Evolutionary conservation across 2,888 invertebrate species (phyloP), one percentile per base, ranked within the genome.

Genomic region (Lucinisca nassula): DNA sequence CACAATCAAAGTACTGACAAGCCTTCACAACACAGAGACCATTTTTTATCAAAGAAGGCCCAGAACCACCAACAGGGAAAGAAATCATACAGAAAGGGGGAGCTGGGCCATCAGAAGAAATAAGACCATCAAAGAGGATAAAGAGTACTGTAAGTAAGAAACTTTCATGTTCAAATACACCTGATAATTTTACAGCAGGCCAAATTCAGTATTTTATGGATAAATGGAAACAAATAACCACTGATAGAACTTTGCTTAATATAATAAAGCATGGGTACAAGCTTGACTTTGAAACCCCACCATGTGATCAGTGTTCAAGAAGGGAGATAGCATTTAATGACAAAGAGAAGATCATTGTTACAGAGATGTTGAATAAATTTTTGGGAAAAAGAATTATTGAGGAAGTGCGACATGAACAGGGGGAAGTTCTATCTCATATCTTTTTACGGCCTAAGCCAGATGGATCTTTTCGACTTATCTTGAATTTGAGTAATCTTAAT

Each of bases 401-500:
- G 17, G 8, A 61, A 30, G 10, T 30, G 6, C 8, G 10, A 17
- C 14, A 61, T 4, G 30, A 24, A 17, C 14, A 27, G 27, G 61
- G 6, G 24, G 21, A 61, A 61, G 6, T 27, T 30, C 14, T 61
- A 2, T 61, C 87, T 35, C 61, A 55, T 49, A 81, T 85, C 79
- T 89, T 88, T 70, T 17, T 85, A 10, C 51, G 51, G 35, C 72
- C 84, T 14, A 89, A 89, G 72, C 27, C 17, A 10, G 84, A 87
- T 82, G 86, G 89, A 10, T 70, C 80, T 30, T 32, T 79, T 37
- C 17, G 86, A 51, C 24, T 89, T 40, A 89, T 87, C 72, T 58
- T 89, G 37, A 87, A 91, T 84, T 72, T 88, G 27, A 82, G 79
- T 32, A n/a, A 76, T 1, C 51, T 91, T 3, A 91, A 91, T 76